Evolutionary conservation across 2,113 vertebrate species (phyloP).

Genomic region (Xenus cinereus): DNA sequence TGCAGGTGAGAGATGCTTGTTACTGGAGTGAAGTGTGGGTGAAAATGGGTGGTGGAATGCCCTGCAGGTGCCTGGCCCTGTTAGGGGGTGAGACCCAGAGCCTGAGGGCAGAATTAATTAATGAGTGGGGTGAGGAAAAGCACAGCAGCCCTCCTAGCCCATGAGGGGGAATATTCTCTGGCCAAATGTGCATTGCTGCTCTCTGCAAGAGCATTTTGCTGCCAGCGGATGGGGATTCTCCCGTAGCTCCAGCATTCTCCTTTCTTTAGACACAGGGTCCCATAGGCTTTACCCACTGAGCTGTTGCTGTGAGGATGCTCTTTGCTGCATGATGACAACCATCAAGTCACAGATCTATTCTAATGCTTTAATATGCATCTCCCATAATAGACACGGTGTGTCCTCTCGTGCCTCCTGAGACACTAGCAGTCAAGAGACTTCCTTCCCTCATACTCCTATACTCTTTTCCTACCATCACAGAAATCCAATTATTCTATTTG

Average conservation of each 20-base stretch:
- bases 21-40: neutral
- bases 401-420: neutral
- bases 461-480: neutral
- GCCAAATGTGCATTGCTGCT: neutral
- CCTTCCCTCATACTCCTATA: neutral
- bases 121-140: neutral
- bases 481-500: neutral
- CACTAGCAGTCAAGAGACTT: neutral
- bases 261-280: neutral
- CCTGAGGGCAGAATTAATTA: fast-evolving
- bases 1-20: neutral
- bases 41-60: neutral
- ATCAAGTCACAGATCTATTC: neutral
- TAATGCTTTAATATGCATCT: neutral
- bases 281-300: neutral
- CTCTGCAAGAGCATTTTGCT: neutral
- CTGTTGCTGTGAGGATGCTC: neutral
- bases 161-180: neutral
- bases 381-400: neutral
- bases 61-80: neutral
- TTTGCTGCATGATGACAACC: neutral
- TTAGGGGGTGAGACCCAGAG: fast-evolving
- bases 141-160: neutral
- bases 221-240: neutral
- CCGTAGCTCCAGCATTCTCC: neutral